A percentile compares a stretch with the other conserved stretches of the same genome.
phyloP scores from a whole-genome alignment of 2,888 invertebrate species.

The Drosophila diplacantha region DNA sequence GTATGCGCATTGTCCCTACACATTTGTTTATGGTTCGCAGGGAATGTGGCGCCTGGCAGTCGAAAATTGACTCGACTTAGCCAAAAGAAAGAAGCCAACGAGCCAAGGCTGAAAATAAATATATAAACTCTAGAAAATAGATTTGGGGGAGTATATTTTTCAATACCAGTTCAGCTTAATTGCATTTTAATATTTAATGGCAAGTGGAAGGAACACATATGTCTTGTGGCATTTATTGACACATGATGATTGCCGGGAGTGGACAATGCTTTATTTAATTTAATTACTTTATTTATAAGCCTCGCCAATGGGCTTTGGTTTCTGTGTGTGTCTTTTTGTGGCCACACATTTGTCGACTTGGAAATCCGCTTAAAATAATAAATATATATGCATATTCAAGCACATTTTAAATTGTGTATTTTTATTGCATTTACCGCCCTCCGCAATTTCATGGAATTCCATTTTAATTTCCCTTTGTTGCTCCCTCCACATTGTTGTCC shows the following conservation, averaged over 20 bases:
- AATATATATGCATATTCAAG: conserved; percentile 4
- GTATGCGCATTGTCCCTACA: conserved; percentile 50
- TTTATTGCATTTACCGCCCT: conserved; percentile 30
- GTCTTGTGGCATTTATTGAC: conserved; percentile 40
- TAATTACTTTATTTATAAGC: conserved; percentile 37
- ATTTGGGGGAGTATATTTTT: conserved; percentile 20
- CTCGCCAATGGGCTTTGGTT: conserved; percentile 23
- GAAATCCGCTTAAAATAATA: conserved; percentile 51
- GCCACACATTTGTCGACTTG: conserved; percentile 53
- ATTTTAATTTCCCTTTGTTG: conserved; percentile 15
- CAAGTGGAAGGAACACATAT: neutral
- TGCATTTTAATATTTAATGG: conserved; percentile 52
- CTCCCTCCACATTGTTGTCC: conserved; percentile 9
- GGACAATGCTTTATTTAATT: conserved; percentile 28
- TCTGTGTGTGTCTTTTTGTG: conserved; percentile 42
- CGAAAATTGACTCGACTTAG: conserved; percentile 20
- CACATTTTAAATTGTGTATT: conserved; percentile 17
- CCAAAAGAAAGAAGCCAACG: conserved; percentile 6
- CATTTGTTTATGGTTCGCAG: conserved; percentile 30
- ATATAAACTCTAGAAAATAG: neutral
- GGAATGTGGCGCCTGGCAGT: conserved; percentile 51
- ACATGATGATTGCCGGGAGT: conserved; percentile 9
- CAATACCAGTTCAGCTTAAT: conserved; percentile 40
- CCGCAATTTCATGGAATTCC: conserved; percentile 27
- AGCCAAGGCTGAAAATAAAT: conserved; percentile 10